Base-by-base conservation (phyloP, 2,113 vertebrate genomes). In the Rhinolophus ferrumequinum region DNA sequence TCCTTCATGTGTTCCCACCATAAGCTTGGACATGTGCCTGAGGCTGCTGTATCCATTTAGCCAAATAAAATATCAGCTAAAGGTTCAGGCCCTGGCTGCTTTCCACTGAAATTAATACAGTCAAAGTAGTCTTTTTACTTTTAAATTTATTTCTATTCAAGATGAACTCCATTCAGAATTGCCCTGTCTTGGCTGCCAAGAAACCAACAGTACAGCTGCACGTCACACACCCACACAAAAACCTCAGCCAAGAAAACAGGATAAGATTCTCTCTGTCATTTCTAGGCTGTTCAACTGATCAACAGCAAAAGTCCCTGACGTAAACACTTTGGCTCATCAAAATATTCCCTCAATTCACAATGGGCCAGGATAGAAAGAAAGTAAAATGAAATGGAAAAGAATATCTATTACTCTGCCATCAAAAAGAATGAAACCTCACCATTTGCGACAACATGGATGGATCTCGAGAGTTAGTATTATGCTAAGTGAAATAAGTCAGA, bases 201-300 rank as follows among this genome's bases (percentile, higher is more conserved):
- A 97, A 97, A 92, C n/a, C 52, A 30, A 54, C 92, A 79, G 88
- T 47, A 72, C 94, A 97, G 94, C 97, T 96, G 97, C 83, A 96
- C 73, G 64, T 93, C 97, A 86, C 83, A 97, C 84, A 83, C 97
- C 96, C 96, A 97, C 97, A 96, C 64, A 47, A 64, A 96, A 94
- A 35, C 56, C 69, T 82, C 66, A 90, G 90, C 93, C 89, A 97
- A 92, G 70, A 84, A 92, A 91, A 93, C 64, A 96, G 70, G 85
- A 2, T 47, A 52, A 92, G 70, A 93, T 62, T 93, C 69, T 66
- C 87, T 86, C 75, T 91, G 93, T 72, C 66, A 75, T 76, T 70
- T 95, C 91, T 70, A 54, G 38, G 64, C 83, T 94, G 93, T 72
- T 96, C 80, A 85, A 81, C n/a, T 87, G 76, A 84, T 90, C 76